phyloP scores from a whole-genome alignment of 2,113 vertebrate species.

The Syrrhaptes paradoxus region DNA sequence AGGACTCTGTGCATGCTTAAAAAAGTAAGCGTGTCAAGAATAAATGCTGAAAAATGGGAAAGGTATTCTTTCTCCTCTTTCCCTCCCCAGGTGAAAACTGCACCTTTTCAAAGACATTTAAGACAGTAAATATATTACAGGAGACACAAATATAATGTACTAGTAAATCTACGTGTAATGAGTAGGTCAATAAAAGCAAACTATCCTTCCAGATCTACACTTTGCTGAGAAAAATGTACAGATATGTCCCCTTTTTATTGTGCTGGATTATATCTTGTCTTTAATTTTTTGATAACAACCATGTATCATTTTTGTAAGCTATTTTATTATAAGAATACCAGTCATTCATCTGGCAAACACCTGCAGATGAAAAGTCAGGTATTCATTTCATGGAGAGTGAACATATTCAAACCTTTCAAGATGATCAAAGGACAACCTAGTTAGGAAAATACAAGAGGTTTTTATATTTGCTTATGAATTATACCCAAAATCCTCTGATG shows the following conservation, averaged over 20 bases:
- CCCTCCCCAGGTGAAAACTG: not conserved
- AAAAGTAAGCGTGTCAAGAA: not conserved
- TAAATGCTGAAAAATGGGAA: not conserved
- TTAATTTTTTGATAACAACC: not conserved
- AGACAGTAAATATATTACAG: not conserved
- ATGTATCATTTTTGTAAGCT: not conserved
- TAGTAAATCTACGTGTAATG: not conserved
- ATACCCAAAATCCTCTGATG: not conserved
- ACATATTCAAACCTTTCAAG: not conserved
- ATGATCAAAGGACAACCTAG: not conserved
- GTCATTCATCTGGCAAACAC: not conserved
- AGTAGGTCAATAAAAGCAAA: not conserved
- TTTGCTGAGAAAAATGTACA: not conserved
- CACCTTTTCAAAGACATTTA: not conserved
- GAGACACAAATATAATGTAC: not conserved
- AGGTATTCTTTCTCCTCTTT: not conserved
- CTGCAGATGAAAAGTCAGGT: not conserved
- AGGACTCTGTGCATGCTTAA: not conserved
- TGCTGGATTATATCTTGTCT: not conserved
- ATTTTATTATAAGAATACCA: not conserved
- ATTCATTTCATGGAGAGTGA: not conserved
- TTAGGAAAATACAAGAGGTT: not conserved
- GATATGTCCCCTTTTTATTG: not conserved
- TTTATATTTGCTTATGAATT: not conserved
- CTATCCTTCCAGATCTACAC: not conserved